Base-by-base conservation (phyloP, 2,888 invertebrate species). In the Aphodius sticticus region DNA sequence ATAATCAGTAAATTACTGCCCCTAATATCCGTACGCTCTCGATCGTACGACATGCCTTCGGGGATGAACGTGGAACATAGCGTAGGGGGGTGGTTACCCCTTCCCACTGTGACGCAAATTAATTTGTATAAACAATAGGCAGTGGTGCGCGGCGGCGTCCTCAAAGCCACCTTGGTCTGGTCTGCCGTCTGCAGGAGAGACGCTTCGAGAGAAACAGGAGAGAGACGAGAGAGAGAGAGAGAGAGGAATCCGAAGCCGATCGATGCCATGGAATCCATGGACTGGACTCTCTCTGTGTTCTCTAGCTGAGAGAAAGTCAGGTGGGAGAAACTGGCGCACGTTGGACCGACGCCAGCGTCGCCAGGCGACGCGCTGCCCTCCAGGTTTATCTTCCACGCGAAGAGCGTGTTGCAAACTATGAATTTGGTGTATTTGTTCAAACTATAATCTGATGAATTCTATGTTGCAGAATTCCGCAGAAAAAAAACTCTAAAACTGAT, bases 161-260 rank as follows among this genome's bases (percentile, higher is more conserved):
- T 53, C 53, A 53, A 53, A 53, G 53, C 53, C 53, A 53, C 53
- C 53, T 53, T 53, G 53, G 53, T 53, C 53, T 53, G 53, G 53
- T 53, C 53, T 53, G 12, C 53, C 53, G 76, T 76, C 76, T 76
- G 76, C 76, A 38, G 76, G 76, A 76, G 76, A 38, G 53, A 53
- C 12, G 53, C 53, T 53, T 53, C 12, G 53, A 53, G 53, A 53
- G 53, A 53, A 53, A 9, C 53, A 12, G 53, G 7, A 12, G 53
- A 53, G 53, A 53, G 53, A 53, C 76, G 69, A 53, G 76, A 76
- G 76, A 26, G 15, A 76, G 76, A 35, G 76, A 76, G 76, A 76
- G 76, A 12, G 12, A 12, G 12, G 53, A 53, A 12, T 53, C 53
- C 53, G 12, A 9, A 53, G 53, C 12, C 53, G 53, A 53, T 53